Conservation (phyloP, 2,797 vertebrate genomes). For the Melanotaenia parkinsoni region DNA sequence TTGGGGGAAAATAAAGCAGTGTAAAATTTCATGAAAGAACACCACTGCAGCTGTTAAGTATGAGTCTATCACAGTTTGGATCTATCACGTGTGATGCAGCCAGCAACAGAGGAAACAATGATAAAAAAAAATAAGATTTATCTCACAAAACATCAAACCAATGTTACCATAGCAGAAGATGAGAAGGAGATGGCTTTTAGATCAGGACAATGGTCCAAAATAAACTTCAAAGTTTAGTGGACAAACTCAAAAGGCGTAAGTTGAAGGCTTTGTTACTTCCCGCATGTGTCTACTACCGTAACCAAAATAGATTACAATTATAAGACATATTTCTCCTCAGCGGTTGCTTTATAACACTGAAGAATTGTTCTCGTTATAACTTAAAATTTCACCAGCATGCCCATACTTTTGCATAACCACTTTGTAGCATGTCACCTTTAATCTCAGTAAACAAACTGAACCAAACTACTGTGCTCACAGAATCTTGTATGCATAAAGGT, state of each 20-base stretch:
- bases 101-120: not conserved
- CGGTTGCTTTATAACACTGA: not conserved
- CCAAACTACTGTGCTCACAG: slow-evolving; percentile 8
- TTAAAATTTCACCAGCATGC: not conserved
- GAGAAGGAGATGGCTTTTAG: not conserved
- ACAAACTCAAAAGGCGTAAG: not conserved
- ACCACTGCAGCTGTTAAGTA: not conserved
- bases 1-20: not conserved
- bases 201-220: not conserved
- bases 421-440: not conserved
- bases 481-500: slow-evolving; percentile 11
- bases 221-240: not conserved
- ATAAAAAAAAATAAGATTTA: not conserved
- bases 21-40: not conserved
- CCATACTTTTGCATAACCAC: not conserved
- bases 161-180: not conserved
- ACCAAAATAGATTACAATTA: not conserved
- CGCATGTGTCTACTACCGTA: not conserved
- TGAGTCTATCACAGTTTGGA: not conserved
- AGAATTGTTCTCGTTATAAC: not conserved
- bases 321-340: not conserved
- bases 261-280: not conserved
- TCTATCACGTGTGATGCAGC: not conserved
- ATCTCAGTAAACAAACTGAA: not conserved
- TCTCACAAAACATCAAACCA: not conserved